Evolutionary conservation across 2,888 invertebrate species (phyloP).

Genomic region (Yponomeuta malinellus): DNA sequence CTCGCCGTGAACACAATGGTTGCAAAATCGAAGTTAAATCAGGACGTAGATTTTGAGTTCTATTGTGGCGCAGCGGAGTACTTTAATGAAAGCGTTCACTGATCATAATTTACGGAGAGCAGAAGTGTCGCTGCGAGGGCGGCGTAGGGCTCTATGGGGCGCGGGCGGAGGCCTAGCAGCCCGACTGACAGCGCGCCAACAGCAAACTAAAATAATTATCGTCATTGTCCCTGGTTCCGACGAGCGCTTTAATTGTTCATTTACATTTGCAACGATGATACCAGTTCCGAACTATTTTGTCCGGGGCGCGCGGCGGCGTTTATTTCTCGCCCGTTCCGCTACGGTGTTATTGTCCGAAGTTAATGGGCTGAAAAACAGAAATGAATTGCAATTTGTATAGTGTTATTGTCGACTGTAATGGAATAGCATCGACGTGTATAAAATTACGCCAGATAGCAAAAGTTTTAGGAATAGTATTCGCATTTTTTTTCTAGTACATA

Average conservation of each 20-base stretch:
- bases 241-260: slow-evolving; percentile 74
- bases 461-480: not conserved
- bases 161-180: slow-evolving; percentile 33
- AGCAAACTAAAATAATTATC: slow-evolving; percentile 75
- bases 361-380: slow-evolving; percentile 73
- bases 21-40: slow-evolving; percentile 69
- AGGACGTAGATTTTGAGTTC: slow-evolving; percentile 66
- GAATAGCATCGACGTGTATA: slow-evolving; percentile 12
- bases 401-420: slow-evolving; percentile 31
- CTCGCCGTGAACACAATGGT: slow-evolving; percentile 61
- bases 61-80: slow-evolving; percentile 66
- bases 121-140: slow-evolving; percentile 73
- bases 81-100: slow-evolving; percentile 65
- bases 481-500: not conserved
- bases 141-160: slow-evolving; percentile 48
- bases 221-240: slow-evolving; percentile 72
- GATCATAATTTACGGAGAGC: slow-evolving; percentile 75
- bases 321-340: slow-evolving; percentile 62
- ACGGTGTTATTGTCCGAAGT: slow-evolving; percentile 65
- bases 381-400: slow-evolving; percentile 64
- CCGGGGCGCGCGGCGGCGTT: slow-evolving; percentile 37
- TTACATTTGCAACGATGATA: slow-evolving; percentile 75
- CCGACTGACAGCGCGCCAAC: slow-evolving; percentile 66
- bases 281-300: slow-evolving; percentile 71
- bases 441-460: not conserved